phyloP scores from a whole-genome alignment of 2,797 vertebrate genomes.

The Oreonectes daqikongensis region DNA sequence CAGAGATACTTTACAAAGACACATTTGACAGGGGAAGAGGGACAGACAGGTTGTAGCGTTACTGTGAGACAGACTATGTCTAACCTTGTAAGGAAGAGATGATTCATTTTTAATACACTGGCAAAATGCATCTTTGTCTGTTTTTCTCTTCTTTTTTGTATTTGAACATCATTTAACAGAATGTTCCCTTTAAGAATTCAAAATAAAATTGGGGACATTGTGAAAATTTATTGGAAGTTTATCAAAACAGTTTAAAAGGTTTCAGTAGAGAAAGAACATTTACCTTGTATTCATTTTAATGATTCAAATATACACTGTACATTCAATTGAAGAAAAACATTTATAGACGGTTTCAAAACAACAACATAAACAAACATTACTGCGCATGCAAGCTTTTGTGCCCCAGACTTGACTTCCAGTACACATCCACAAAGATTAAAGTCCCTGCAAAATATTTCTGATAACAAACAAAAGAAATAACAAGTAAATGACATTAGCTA shows the following conservation, averaged over 20 bases:
- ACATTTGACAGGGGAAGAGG: conserved; percentile 34
- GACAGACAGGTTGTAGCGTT: conserved; percentile 25
- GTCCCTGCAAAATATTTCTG: too few species aligned
- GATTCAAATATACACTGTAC: background rate
- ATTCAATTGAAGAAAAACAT: background rate
- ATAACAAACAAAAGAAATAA: too few species aligned
- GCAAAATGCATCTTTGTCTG: background rate
- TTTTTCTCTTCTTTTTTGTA: background rate
- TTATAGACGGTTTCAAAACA: too few species aligned
- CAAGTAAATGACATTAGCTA: too few species aligned
- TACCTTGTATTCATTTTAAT: background rate
- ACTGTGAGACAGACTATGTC: conserved; percentile 42
- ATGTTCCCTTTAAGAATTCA: background rate
- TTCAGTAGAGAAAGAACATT: too few species aligned
- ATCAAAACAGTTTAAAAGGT: background rate
- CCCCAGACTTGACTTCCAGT: too few species aligned
- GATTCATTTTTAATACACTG: conserved; percentile 51
- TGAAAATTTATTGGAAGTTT: conserved; percentile 2
- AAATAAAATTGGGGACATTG: conserved; percentile 4
- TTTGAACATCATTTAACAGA: conserved; percentile 8
- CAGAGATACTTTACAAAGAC: conserved; percentile 1
- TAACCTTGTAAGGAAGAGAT: conserved; percentile 42
- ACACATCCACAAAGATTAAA: too few species aligned
- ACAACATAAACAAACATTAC: too few species aligned
- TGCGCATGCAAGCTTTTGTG: too few species aligned